These are phyloP conservation scores for Mastomys natalensis DNA, from an alignment of 2,113 vertebrate species.

Conservation along the genomic window DNA sequence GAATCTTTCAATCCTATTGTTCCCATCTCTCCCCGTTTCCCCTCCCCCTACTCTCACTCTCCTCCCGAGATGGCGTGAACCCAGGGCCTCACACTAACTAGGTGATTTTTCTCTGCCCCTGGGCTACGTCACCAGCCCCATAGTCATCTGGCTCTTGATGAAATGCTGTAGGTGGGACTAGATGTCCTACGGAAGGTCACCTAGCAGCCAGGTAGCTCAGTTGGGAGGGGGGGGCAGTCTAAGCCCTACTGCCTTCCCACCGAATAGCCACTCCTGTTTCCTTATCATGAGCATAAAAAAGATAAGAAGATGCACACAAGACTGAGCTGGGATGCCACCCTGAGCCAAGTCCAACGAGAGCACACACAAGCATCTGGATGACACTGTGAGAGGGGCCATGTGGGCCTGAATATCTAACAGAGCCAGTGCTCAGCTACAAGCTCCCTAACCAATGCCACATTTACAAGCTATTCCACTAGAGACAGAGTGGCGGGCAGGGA, in stretches of 20 bases:
- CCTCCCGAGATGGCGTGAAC: not conserved
- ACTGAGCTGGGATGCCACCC: not conserved
- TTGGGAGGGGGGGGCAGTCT: fast-evolving
- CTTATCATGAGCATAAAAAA: not conserved
- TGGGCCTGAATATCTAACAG: not conserved
- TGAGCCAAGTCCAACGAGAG: not conserved
- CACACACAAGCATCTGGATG: not conserved
- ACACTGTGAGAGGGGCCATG: fast-evolving
- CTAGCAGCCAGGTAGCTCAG: not conserved
- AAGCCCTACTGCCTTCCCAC: not conserved
- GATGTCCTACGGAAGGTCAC: not conserved
- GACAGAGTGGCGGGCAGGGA: not conserved
- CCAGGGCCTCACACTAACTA: not conserved
- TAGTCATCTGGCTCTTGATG: not conserved
- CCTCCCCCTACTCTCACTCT: not conserved
- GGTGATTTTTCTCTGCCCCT: not conserved
- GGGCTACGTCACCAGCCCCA: no score
- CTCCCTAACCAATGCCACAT: conserved; percentile 15
- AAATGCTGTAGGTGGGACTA: not conserved
- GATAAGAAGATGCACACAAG: not conserved
- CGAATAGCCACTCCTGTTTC: not conserved
- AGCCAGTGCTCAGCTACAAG: not conserved
- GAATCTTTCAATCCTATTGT: not conserved
- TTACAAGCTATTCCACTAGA: not conserved
- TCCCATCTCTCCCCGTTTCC: fast-evolving